Evolutionary conservation across 1,140 invertebrate species (phyloP).

Genomic region (Procambarus clarkii): DNA sequence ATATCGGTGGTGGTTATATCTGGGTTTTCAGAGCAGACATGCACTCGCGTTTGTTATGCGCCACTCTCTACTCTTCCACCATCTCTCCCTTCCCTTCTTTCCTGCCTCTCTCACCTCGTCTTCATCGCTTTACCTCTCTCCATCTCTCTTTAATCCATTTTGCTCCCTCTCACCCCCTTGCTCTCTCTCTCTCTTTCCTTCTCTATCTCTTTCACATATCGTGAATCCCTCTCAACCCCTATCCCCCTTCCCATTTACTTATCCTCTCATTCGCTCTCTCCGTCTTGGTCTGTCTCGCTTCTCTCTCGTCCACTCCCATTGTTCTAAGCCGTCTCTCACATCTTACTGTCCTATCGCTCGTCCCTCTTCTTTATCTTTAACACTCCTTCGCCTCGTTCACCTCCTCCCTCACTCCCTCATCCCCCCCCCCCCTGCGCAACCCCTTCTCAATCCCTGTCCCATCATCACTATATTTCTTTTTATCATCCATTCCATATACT

Average conservation of each 20-base stretch:
- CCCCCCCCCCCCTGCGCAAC: background rate
- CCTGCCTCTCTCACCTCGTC: background rate
- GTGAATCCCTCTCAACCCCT: no score
- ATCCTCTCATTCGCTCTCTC: no score
- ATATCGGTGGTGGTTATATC: background rate
- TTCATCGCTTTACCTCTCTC: constrained; percentile 1
- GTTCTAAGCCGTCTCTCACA: background rate
- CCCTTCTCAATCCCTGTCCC: background rate
- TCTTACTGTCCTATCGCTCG: no score
- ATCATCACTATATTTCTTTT: background rate
- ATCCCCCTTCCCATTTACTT: no score
- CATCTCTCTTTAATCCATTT: constrained; percentile 4
- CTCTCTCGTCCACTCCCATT: background rate
- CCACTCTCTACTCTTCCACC: background rate
- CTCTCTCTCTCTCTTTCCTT: background rate
- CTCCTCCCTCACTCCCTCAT: background rate
- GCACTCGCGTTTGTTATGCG: background rate
- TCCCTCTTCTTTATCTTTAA: no score
- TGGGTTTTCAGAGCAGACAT: background rate
- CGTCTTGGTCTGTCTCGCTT: no score
- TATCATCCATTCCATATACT: background rate
- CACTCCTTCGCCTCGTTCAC: background rate
- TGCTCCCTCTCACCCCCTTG: background rate
- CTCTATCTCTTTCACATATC: background rate
- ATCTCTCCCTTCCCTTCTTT: background rate